These are phyloP conservation scores for Trimorus sp. DNA, from an alignment of 2,888 invertebrate genomes.

Conservation along the genomic window DNA sequence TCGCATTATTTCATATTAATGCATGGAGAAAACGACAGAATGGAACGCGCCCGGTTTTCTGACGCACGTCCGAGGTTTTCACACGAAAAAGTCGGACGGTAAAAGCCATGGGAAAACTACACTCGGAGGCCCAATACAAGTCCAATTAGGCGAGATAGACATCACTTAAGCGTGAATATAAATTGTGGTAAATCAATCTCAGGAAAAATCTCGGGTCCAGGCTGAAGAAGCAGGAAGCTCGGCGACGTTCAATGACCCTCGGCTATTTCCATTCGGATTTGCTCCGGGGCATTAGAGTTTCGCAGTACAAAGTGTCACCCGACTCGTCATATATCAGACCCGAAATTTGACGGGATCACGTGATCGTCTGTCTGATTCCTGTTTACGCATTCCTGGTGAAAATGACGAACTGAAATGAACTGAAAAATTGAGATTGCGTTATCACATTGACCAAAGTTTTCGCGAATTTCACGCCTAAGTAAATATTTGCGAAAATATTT, in stretches of 20 bases:
- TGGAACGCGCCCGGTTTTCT: too few relatives aligned
- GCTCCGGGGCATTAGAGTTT: constrained; percentile 22
- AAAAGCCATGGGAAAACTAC: constrained; percentile 28
- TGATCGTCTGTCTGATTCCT: too few relatives aligned
- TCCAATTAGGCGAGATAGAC: constrained; percentile 23
- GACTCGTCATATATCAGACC: constrained; percentile 35
- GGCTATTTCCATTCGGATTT: constrained; percentile 22
- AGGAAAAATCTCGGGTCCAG: constrained; percentile 20
- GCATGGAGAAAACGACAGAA: too few relatives aligned
- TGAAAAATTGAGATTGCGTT: too few relatives aligned
- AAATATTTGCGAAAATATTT: too few relatives aligned
- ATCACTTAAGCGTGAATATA: constrained; percentile 30
- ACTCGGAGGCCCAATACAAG: constrained; percentile 10
- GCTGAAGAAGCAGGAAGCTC: constrained; percentile 12
- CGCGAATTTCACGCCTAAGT: too few relatives aligned
- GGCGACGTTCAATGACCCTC: constrained; percentile 36
- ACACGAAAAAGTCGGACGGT: neutral
- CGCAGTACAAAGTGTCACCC: constrained; percentile 22
- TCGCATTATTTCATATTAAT: too few relatives aligned
- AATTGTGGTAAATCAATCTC: constrained; percentile 31
- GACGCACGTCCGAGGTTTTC: too few relatives aligned
- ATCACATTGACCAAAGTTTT: too few relatives aligned
- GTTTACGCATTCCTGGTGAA: constrained; percentile 28
- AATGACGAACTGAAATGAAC: too few relatives aligned
- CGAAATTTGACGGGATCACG: constrained; percentile 23